Percentiles rank a stretch among this genome's conserved stretches.
These are phyloP conservation scores for Tangara arthus DNA, from an alignment of 2,797 vertebrate genomes.

Conservation along the genomic window DNA sequence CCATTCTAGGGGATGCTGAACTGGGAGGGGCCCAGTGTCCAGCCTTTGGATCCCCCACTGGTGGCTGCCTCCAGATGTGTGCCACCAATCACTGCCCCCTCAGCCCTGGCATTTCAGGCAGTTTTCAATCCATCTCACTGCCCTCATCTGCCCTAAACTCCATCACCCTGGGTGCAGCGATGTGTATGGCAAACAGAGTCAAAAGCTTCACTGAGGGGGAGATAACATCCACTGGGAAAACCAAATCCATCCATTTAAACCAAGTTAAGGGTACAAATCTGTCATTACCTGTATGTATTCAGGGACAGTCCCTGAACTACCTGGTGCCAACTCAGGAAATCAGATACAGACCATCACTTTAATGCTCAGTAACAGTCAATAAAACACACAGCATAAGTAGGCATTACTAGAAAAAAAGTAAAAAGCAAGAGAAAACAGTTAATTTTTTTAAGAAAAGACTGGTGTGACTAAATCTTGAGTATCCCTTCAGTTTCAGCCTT, in stretches of 20 bases:
- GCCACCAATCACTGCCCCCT: not conserved
- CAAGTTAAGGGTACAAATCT: not conserved
- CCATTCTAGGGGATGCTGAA: not conserved
- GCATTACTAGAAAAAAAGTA: not conserved
- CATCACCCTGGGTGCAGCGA: not conserved
- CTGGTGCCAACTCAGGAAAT: not conserved
- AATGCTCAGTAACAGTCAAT: not conserved
- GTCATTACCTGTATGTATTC: fast-evolving
- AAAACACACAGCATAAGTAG: not conserved
- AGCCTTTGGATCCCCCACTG: not conserved
- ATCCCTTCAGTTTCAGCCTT: not conserved
- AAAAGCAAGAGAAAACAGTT: not conserved
- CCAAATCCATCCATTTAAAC: not conserved
- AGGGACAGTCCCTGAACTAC: not conserved
- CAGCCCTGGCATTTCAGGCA: not conserved
- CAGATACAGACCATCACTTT: not conserved
- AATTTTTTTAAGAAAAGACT: not conserved
- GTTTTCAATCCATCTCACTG: not conserved
- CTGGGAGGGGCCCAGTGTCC: not conserved
- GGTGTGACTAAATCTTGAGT: not conserved
- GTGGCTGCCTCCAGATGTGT: not conserved
- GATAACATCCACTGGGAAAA: not conserved
- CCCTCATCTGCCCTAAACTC: not conserved
- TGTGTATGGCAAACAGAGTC: not conserved
- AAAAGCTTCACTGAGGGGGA: not conserved